These are phyloP conservation scores for Sarcophaga subvicina DNA, from an alignment of 2,888 invertebrate species.

Conservation along the genomic window DNA sequence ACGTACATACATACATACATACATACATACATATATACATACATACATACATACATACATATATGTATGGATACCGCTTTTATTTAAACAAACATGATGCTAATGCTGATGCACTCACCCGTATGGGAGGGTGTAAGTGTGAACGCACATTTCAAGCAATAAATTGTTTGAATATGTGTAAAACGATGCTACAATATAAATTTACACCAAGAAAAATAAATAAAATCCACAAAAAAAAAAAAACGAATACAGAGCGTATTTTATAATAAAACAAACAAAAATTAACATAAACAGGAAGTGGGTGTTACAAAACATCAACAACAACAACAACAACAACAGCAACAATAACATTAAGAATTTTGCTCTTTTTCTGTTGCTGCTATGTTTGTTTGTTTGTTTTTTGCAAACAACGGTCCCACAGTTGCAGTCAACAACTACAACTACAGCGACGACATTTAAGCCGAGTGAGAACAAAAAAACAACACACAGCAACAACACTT, in stretches of 20 bases:
- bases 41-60: no score
- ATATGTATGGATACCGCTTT: no score
- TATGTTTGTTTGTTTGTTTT: background rate
- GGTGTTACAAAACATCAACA: slow-evolving; percentile 74
- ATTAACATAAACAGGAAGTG: slow-evolving; percentile 79
- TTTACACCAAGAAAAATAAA: slow-evolving; percentile 38
- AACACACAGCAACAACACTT: slow-evolving; percentile 59
- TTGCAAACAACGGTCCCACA: slow-evolving; percentile 28
- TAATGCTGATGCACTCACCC: background rate
- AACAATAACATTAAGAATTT: background rate
- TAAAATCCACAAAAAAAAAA: slow-evolving; percentile 14
- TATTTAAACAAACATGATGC: background rate
- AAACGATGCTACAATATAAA: slow-evolving; percentile 37
- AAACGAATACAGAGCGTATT: slow-evolving; percentile 10
- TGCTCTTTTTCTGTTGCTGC: background rate
- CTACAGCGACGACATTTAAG: slow-evolving; percentile 60
- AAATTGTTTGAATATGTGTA: slow-evolving; percentile 52
- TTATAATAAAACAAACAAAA: slow-evolving; percentile 63
- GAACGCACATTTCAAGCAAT: slow-evolving; percentile 41
- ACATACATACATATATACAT: background rate
- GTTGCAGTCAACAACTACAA: slow-evolving; percentile 8
- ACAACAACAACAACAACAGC: slow-evolving; percentile 39
- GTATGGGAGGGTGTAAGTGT: background rate
- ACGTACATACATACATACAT: slow-evolving; percentile 33
- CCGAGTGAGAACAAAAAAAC: slow-evolving; percentile 29